phyloP scores from a whole-genome alignment of 53 echinoderm and acorn worm genomes.

The Astropecten irregularis region DNA sequence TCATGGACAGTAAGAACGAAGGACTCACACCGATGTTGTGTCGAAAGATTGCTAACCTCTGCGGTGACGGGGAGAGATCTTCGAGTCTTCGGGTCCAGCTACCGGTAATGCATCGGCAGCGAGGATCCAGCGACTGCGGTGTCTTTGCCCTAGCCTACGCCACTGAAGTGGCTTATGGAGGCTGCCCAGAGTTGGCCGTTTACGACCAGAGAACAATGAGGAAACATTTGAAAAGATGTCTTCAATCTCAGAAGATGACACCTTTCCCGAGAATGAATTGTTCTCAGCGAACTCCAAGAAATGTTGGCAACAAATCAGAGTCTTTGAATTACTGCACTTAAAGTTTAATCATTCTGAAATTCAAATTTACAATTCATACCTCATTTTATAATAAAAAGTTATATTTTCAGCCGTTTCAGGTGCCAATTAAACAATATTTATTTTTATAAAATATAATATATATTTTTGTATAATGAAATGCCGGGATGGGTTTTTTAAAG shows the following conservation, averaged over 20 bases:
- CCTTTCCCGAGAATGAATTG: constrained; percentile 33
- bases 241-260: constrained; percentile 21
- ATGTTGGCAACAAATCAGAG: constrained; percentile 10
- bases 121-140: constrained; percentile 49
- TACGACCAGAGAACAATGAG: constrained; percentile 38
- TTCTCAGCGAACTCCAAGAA: constrained; percentile 6
- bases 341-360: too few species aligned
- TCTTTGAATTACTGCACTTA: neutral
- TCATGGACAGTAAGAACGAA: constrained; percentile 36
- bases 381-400: too few species aligned
- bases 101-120: constrained; percentile 32
- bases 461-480: too few species aligned
- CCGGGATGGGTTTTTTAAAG: too few species aligned
- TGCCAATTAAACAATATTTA: too few species aligned
- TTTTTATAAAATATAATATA: too few species aligned
- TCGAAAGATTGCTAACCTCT: constrained; percentile 13
- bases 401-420: too few species aligned
- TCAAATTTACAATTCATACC: too few species aligned
- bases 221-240: constrained; percentile 39
- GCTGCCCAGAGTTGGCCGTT: constrained; percentile 13
- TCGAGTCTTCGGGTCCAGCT: constrained; percentile 10
- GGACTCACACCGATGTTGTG: constrained; percentile 8
- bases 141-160: constrained; percentile 55
- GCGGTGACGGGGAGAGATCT: neutral
- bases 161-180: constrained; percentile 32